phyloP scores from a whole-genome alignment of 2,797 vertebrate species.

The Ataeniobius toweri region DNA sequence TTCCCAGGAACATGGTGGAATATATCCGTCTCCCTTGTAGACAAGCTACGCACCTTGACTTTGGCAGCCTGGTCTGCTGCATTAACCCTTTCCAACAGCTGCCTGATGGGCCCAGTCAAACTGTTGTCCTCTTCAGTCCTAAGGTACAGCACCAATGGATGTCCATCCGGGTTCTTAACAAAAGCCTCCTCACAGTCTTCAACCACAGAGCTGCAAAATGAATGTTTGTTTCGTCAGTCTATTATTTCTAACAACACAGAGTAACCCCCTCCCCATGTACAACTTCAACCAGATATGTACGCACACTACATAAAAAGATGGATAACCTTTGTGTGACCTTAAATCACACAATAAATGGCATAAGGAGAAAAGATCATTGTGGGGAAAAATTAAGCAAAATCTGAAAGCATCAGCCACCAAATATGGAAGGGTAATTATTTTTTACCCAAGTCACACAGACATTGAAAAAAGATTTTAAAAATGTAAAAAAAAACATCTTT shows the following conservation, averaged over 20 bases:
- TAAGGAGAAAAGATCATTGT: too few species aligned
- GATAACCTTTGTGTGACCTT: background rate
- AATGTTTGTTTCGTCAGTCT: background rate
- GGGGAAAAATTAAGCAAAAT: too few species aligned
- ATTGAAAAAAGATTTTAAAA: too few species aligned
- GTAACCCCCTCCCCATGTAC: background rate
- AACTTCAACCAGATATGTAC: background rate
- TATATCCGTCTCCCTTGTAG: background rate
- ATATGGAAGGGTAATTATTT: too few species aligned
- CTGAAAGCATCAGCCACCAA: too few species aligned
- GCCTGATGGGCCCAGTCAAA: slow-evolving; percentile 78
- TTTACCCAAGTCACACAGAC: too few species aligned
- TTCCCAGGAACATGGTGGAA: background rate
- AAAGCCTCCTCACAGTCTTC: slow-evolving; percentile 95
- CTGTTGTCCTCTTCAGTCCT: slow-evolving; percentile 76
- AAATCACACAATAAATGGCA: background rate
- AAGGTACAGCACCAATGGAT: slow-evolving; percentile 90
- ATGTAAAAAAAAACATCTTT: too few species aligned
- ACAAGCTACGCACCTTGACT: slow-evolving; percentile 80
- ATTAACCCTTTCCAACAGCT: slow-evolving; percentile 88
- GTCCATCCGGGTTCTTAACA: slow-evolving; percentile 91
- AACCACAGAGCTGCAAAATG: slow-evolving; percentile 81
- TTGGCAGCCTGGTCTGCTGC: slow-evolving; percentile 84
- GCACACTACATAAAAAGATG: background rate
- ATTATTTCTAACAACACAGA: background rate